Conservation (phyloP, 37 sponge, comb jelly and placozoan genomes). For the Eunapius fragilis region DNA sequence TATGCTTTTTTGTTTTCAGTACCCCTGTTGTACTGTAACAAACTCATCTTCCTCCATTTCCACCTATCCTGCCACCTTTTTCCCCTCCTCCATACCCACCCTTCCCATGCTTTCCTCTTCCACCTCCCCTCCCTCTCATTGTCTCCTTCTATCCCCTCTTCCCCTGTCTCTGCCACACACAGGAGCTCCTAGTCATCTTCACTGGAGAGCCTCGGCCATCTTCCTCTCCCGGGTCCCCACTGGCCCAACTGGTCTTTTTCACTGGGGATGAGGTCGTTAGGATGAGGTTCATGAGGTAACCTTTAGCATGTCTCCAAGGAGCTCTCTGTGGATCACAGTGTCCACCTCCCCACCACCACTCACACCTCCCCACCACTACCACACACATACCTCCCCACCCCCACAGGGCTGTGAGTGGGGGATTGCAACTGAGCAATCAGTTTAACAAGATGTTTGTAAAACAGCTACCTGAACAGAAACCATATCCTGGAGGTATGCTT, state of each 20-base stretch:
- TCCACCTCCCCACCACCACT: too few species aligned
- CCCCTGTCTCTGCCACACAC: not conserved
- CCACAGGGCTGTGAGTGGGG: not conserved
- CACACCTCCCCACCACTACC: too few species aligned
- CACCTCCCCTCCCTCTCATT: too few species aligned
- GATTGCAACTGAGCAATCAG: not conserved
- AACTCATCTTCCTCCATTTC: too few species aligned
- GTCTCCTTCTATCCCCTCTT: too few species aligned
- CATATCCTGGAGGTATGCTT: not conserved
- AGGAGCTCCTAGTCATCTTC: constrained; percentile 50
- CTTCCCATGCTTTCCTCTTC: too few species aligned
- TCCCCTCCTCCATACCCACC: not conserved
- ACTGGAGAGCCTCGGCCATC: constrained; percentile 12
- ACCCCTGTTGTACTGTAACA: too few species aligned
- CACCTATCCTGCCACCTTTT: not conserved
- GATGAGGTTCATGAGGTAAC: not conserved
- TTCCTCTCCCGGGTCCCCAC: not conserved
- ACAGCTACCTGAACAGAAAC: constrained; percentile 1
- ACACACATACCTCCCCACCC: too few species aligned
- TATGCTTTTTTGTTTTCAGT: not conserved
- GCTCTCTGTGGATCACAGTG: too few species aligned
- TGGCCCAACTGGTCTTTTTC: constrained; percentile 27
- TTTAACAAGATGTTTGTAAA: constrained; percentile 12
- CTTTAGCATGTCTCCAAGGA: not conserved
- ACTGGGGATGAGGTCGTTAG: constrained; percentile 44